phyloP scores from a whole-genome alignment of 2,113 vertebrate species.

The Festucalex cinctus region DNA sequence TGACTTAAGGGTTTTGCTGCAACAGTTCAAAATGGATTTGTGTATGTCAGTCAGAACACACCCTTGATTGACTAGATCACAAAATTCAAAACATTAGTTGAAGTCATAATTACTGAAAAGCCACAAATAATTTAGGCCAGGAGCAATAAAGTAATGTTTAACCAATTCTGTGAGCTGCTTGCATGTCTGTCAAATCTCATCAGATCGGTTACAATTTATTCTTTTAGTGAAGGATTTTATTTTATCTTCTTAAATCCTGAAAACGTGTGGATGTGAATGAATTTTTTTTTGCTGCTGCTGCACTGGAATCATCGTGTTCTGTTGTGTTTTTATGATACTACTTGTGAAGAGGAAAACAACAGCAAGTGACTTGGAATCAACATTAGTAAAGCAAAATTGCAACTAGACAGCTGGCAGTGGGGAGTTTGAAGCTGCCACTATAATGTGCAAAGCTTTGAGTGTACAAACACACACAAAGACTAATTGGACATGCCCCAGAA shows the following conservation, averaged over 20 bases:
- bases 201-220: background rate
- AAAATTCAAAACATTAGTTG: no score
- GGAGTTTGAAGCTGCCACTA: background rate
- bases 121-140: background rate
- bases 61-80: background rate
- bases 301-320: background rate
- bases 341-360: background rate
- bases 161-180: background rate
- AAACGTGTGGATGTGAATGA: no score
- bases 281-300: background rate
- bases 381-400: background rate
- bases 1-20: background rate
- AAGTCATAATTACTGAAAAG: no score
- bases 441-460: background rate
- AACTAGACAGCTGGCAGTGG: background rate
- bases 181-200: background rate
- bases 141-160: background rate
- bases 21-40: no score
- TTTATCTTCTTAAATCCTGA: no score
- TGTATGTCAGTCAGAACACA: background rate
- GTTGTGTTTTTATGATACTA: background rate
- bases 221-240: no score
- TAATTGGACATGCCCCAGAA: slow-evolving; percentile 9
- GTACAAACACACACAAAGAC: background rate
- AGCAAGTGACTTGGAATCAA: background rate